Base-by-base conservation (phyloP, 2,888 invertebrate genomes). In the Drosophila heteroneura region DNA sequence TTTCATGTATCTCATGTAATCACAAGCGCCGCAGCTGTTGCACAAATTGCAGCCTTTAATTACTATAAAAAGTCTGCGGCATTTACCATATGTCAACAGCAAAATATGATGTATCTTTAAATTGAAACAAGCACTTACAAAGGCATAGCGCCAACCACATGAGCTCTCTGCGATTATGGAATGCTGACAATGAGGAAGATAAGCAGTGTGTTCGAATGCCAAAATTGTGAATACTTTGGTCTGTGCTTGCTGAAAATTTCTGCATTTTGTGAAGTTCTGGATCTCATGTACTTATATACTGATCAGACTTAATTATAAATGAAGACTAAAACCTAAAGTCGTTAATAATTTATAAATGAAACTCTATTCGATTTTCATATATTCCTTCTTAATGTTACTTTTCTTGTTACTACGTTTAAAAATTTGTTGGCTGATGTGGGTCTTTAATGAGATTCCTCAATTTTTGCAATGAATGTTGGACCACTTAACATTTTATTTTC, bases 71-170 rank as follows among this genome's bases (percentile, higher is more conserved):
- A 64, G 47, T 67, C 51, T 19, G 52, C 51, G 65, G 74, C 47
- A 66, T 78, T 74, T 70, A 66, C 70, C 75, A 79, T 65, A 78
- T 79, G 77, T 78, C 77, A 79, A 63, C 77, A 57, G 61, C 33
- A 54, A 57, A 62, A 78, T 60, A 74, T 63, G 32, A 69, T 62
- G 37, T 63, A 74, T 74, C 69, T 73, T 72, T 30, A 54, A 35
- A 26, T 60, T 41, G 69, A 35, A 59, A 2, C 52, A 22, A 28
- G 39, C 39, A 30, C 26, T 47, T 33, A 7, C n/a, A 26, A 30
- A 7, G 10, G 2, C 9, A 35, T 32, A 44, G 57, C 66, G 52
- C 66, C 39, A 37, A 33, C 30, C 53, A 59, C 56, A 62, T 63
- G 51, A 68, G 57, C 41, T 51, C 32, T 52, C 32, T 19, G 33